Evolutionary conservation across 2,888 invertebrate species (phyloP), one percentile per base, ranked within the genome.

Genomic region (Maniola hyperantus): DNA sequence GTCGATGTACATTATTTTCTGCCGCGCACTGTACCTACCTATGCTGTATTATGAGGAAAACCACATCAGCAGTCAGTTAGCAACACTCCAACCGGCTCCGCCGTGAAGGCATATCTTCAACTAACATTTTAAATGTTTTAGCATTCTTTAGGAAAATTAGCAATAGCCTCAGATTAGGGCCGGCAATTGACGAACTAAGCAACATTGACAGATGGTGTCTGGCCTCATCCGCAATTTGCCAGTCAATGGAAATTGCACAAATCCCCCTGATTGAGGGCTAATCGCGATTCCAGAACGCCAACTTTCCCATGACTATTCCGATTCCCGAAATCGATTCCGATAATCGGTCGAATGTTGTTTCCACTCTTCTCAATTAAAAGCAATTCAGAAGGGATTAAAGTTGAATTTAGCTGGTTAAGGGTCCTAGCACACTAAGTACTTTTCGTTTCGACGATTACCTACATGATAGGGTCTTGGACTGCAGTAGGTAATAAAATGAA

Each of bases 211-310:
- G 74, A 73, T 75, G 74, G 73, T 72, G 74, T 74, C 73, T 77
- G 66, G 74, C 68, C 71, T 73, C 72, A 68, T 73, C 69, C 70
- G 72, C 77, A 92, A 92, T 92, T 92, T 92, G 75, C 82, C 91
- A 91, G 91, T 91, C 91, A 91, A 85, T 91, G 90, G 72, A 89
- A 89, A 92, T 91, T 91, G 90, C 91, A 85, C 83, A 81, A 84
- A 87, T 81, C 76, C 82, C 78, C 79, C 80, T 87, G 89, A 91
- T 90, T 89, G 87, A 81, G 79, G 83, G 78, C 84, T 90, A 90
- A 91, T 88, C 74, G 81, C 78, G 77, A 73, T 61, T 59, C 68
- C 70, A 68, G 79, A 82, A 83, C 73, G 73, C 77, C 74, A 78
- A 74, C 75, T 82, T 90, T 90, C 90, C 86, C 91, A 91, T 87